These are phyloP conservation scores for Limonius californicus DNA, from an alignment of 1,140 invertebrate species.

Conservation along the genomic window DNA sequence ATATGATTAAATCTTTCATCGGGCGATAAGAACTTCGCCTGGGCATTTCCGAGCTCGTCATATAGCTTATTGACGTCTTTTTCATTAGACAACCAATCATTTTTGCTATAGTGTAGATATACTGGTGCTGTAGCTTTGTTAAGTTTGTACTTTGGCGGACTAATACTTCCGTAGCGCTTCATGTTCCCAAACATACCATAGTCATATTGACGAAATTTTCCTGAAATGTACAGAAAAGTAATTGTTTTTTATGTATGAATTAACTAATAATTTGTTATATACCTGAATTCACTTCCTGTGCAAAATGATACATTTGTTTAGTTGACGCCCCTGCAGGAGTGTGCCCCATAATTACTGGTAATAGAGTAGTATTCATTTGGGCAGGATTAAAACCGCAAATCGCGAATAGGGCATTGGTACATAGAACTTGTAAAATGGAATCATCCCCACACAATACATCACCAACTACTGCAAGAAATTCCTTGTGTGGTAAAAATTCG, in stretches of 20 bases:
- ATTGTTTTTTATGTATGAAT: background rate
- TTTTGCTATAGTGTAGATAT: conserved; percentile 50
- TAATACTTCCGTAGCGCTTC: conserved; percentile 20
- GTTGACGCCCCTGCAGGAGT: conserved; percentile 82
- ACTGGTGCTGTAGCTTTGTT: conserved; percentile 56
- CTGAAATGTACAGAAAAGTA: conserved; percentile 31
- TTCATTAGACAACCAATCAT: conserved; percentile 47
- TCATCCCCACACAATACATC: conserved; percentile 48
- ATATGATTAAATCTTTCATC: conserved; percentile 29
- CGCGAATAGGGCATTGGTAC: conserved; percentile 56
- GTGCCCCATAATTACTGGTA: conserved; percentile 73
- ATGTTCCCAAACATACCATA: conserved; percentile 48
- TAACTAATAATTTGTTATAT: background rate
- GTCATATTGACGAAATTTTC: conserved; percentile 61
- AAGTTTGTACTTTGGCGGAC: conserved; percentile 53
- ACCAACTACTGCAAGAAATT: conserved; percentile 44
- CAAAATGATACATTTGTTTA: conserved; percentile 76
- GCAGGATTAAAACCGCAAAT: conserved; percentile 55
- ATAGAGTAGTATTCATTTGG: conserved; percentile 57
- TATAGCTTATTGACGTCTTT: conserved; percentile 35
- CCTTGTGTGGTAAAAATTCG: no score
- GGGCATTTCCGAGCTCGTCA: conserved; percentile 47
- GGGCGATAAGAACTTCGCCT: conserved; percentile 26
- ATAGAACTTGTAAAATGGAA: conserved; percentile 49
- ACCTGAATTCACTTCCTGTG: conserved; percentile 60